Base-by-base conservation (phyloP, 2,113 vertebrate genomes). In the Brienomyrus longianalis region DNA sequence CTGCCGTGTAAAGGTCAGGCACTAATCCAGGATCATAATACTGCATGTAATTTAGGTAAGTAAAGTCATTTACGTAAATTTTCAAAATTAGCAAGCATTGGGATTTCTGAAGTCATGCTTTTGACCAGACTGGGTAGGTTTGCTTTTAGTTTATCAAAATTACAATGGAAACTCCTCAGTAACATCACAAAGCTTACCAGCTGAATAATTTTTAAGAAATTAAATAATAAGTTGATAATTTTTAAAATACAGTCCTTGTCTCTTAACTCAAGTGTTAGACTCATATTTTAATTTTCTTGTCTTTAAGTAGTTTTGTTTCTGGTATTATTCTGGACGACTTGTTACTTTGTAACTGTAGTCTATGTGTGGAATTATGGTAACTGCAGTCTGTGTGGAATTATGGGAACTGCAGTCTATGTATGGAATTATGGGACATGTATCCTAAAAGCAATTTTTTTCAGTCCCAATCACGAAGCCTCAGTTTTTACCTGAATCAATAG, bases 11-110 rank as follows among this genome's bases (percentile, higher is more conserved):
- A 35, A 9, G 45, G 31, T 74, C 62, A 70, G 7, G 21, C 11
- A 9, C 27, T 51, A 15, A n/a, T 4, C 23, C 31, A 50, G 52
- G 89, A 86, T 6, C 13, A 48, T n/a, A 83, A 50, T 17, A 54
- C 5, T 50, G 31, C 80, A 62, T 89, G 91, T 92, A 86, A 87
- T 50, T 56, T 11, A 21, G 85, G 83, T 31, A 88, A 4, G 45
- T 13, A 7, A 15, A 80, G 62, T 66, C 31, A 31, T 31, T 31
- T 31, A 31, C 31, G 0, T 31, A 31, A 0, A 31, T 31, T 5
- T 56, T 56, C 21, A 47, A 59, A n/a, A 48, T n/a, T 21, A 2
- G 54, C 52, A 52, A 17, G n/a, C 66, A 52, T 35, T 70, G 35
- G 35, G 5, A 50, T 8, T 15, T 39, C 27, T 77, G 9, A 51